Evolutionary conservation across 1,140 invertebrate genomes (phyloP).

Genomic region (Leptopilina clavipes): DNA sequence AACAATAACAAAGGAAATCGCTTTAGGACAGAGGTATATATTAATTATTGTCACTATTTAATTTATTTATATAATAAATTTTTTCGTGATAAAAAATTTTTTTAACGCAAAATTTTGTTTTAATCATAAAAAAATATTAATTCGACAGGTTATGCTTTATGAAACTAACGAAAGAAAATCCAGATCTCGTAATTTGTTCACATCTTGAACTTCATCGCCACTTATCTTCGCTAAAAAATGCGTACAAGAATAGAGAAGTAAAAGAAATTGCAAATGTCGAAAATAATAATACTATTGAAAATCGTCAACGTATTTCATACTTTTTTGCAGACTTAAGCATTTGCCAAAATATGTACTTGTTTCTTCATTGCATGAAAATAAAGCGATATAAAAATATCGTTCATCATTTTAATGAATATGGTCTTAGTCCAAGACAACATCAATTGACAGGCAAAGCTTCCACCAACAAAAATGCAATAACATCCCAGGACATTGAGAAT

Average conservation of each 20-base stretch:
- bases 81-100: neutral
- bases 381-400: neutral
- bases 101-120: neutral
- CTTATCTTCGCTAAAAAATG: neutral
- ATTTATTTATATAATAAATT: neutral
- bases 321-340: no score
- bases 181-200: neutral
- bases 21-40: neutral
- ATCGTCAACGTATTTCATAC: no score
- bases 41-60: neutral
- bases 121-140: neutral
- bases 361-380: no score
- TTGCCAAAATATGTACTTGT: no score
- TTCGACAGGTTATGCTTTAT: neutral
- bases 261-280: neutral
- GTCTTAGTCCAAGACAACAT: neutral
- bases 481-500: neutral
- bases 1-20: neutral
- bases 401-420: neutral
- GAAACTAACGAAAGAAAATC: neutral
- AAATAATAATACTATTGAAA: neutral
- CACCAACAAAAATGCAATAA: neutral
- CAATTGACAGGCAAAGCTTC: neutral
- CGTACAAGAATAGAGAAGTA: neutral
- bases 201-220: neutral